phyloP scores from a whole-genome alignment of 2,888 invertebrate genomes.

The Trissonchulus sp. region DNA sequence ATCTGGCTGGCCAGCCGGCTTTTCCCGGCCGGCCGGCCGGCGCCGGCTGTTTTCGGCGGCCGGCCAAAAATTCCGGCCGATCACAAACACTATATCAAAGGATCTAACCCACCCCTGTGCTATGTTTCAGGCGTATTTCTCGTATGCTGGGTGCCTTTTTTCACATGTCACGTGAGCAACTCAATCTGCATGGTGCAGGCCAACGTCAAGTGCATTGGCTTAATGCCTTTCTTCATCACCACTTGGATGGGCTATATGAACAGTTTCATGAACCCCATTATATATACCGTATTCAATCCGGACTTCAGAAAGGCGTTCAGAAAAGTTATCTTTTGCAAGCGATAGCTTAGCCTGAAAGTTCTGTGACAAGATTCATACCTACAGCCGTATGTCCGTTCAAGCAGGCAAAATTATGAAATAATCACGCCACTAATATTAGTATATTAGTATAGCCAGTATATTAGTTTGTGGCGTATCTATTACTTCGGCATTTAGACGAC shows the following conservation, averaged over 20 bases:
- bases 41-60: not conserved
- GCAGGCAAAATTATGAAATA: too few species aligned
- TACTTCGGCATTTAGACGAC: too few species aligned
- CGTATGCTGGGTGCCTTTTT: constrained; percentile 98
- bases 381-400: too few species aligned
- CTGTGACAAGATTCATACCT: too few species aligned
- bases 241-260: constrained; percentile 98
- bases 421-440: too few species aligned
- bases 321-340: constrained; percentile 64
- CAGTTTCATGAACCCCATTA: constrained; percentile 63
- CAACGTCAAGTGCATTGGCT: constrained; percentile 42
- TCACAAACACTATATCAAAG: too few species aligned
- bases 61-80: too few species aligned
- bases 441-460: too few species aligned
- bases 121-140: constrained; percentile 78
- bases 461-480: too few species aligned
- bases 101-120: too few species aligned
- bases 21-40: constrained; percentile 9
- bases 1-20: too few species aligned
- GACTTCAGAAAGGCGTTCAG: constrained; percentile 98
- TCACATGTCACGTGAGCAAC: constrained; percentile 92
- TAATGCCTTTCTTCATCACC: constrained; percentile 71
- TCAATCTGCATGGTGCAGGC: constrained; percentile 80
- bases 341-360: too few species aligned
- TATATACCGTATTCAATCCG: constrained; percentile 52